These are phyloP conservation scores for Neuroterus valhalla DNA, from an alignment of 1,140 invertebrate genomes.

Conservation along the genomic window DNA sequence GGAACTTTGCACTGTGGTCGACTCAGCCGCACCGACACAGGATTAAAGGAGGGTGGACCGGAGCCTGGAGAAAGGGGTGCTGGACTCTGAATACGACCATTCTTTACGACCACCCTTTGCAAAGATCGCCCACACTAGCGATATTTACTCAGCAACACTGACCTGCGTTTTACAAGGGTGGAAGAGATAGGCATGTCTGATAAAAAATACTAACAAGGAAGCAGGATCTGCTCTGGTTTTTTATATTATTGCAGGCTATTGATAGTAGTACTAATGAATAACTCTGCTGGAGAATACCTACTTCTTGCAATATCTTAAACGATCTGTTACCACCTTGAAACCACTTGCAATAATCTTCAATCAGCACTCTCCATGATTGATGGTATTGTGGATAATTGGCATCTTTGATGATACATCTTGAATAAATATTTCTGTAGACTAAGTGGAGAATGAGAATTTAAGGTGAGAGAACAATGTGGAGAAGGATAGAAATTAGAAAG, in stretches of 20 bases:
- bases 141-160: constrained; percentile 63
- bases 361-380: no score
- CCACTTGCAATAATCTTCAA: no score
- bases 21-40: constrained; percentile 44
- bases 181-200: constrained; percentile 45
- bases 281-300: no score
- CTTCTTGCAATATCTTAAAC: no score
- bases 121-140: constrained; percentile 61
- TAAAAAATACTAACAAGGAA: constrained; percentile 16
- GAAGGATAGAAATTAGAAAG: constrained; percentile 48
- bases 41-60: constrained; percentile 46
- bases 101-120: constrained; percentile 64
- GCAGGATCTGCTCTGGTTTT: no score
- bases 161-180: constrained; percentile 57
- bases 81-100: constrained; percentile 66
- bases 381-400: no score
- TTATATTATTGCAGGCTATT: no score
- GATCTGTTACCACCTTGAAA: no score
- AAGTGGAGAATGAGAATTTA: background rate
- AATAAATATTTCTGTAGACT: no score
- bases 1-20: constrained; percentile 69
- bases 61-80: constrained; percentile 46
- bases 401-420: no score
- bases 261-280: no score
- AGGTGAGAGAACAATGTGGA: constrained; percentile 3